Evolutionary conservation across 2,888 invertebrate species (phyloP).

Genomic region (Atethmia centrago): DNA sequence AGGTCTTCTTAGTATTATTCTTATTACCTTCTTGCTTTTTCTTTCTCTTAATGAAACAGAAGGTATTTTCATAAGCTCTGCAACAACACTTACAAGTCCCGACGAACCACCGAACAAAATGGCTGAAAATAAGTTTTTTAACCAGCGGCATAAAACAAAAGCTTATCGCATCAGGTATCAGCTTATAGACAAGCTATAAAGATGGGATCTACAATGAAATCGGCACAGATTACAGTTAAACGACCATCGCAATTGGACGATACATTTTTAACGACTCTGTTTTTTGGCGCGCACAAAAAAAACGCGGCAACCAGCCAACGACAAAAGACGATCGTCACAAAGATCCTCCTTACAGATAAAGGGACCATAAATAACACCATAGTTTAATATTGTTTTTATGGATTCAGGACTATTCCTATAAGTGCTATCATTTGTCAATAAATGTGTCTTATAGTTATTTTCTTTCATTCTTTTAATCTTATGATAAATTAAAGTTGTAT

Average conservation of each 20-base stretch:
- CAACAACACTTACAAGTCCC: background rate
- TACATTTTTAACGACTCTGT: constrained; percentile 79
- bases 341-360: constrained; percentile 82
- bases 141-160: constrained; percentile 66
- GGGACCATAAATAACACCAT: constrained; percentile 87
- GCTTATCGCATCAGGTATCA: constrained; percentile 63
- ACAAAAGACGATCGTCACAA: constrained; percentile 83
- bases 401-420: constrained; percentile 59
- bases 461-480: constrained; percentile 42
- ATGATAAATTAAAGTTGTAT: constrained; percentile 56
- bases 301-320: constrained; percentile 84
- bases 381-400: constrained; percentile 74
- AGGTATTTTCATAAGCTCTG: background rate
- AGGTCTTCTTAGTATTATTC: too few species aligned
- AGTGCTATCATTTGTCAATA: constrained; percentile 67
- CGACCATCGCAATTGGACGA: constrained; percentile 77
- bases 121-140: constrained; percentile 29
- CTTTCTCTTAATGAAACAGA: background rate
- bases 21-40: background rate
- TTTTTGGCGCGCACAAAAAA: constrained; percentile 79
- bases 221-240: constrained; percentile 80
- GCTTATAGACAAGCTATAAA: constrained; percentile 81
- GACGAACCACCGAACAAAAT: constrained; percentile 1
- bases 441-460: constrained; percentile 62
- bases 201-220: constrained; percentile 86